Base-by-base conservation (phyloP, 2,888 invertebrate species). In the Andrena trimmerana region DNA sequence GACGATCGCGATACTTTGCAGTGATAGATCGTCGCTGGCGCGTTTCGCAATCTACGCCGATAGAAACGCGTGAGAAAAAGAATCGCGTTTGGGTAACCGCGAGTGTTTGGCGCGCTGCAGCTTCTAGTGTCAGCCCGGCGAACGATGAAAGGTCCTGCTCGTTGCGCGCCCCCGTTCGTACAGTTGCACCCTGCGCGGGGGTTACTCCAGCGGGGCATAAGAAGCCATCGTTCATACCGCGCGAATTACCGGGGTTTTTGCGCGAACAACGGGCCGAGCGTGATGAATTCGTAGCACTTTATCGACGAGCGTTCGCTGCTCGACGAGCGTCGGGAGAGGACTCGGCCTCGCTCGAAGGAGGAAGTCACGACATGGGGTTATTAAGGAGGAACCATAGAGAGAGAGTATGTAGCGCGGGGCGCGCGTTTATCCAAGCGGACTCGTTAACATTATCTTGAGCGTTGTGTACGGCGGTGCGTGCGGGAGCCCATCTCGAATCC, bases 401-500 rank as follows among this genome's bases (percentile, higher is more conserved):
- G 20, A 57, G 57, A 7, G 20, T 10, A 27, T 10, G 57, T 24
- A 27, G 10, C 24, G 27, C 57, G 57, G 83, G 65, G 82, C 83
- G 84, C 85, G 85, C 82, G 89, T 86, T 89, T 89, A 91, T 91
- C 88, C 86, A 82, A 81, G 27, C 87, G 84, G 83, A 90, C 91
- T 91, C 91, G 91, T 91, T 91, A 91, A 91, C 91, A 91, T 91
- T 91, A 91, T 91, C 92, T 91, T 81, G 81, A 70, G 52, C 78
- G 81, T 77, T 78, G 83, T 78, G 81, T 75, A 82, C 86, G 87
- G 90, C 86, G 86, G 90, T 92, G 92, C 92, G 92, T 92, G 92
- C 90, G 86, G 88, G 87, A 91, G 90, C 88, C 91, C 91, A 92
- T 92, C 92, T 91, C 89, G 90, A 90, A 92, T 90, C 90, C 82